Conservation (phyloP, 2,113 vertebrate species). For the Corythaeola cristata region DNA sequence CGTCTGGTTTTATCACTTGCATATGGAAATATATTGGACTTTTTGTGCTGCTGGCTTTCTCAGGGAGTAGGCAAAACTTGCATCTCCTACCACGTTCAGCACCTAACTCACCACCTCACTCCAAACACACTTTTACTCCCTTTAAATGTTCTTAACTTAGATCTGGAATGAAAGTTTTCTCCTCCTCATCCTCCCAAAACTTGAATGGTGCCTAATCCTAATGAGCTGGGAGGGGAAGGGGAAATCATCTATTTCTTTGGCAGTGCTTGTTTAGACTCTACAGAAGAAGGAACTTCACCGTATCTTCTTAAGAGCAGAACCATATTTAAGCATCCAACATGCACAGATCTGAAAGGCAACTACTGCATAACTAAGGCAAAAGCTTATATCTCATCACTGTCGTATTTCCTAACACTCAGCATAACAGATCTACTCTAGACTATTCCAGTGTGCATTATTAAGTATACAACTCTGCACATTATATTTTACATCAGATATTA, state of each 20-base stretch:
- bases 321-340: slow-evolving; percentile 3
- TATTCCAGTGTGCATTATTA: slow-evolving; percentile 48
- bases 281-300: neutral
- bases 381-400: slow-evolving; percentile 41
- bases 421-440: slow-evolving; percentile 32
- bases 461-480: slow-evolving; percentile 56
- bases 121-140: neutral
- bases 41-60: slow-evolving; percentile 52
- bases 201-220: neutral
- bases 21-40: slow-evolving; percentile 52
- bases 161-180: neutral
- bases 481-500: slow-evolving; percentile 64
- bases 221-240: too few species aligned
- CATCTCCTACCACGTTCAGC: neutral
- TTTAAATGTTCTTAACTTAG: neutral
- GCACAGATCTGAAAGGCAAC: slow-evolving; percentile 10
- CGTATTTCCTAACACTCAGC: slow-evolving; percentile 56
- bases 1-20: slow-evolving; percentile 73
- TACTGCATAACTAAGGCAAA: neutral
- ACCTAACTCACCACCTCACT: neutral
- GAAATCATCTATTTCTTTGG: neutral
- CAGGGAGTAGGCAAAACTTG: slow-evolving; percentile 42
- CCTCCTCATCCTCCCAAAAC: neutral
- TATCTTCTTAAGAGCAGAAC: neutral
- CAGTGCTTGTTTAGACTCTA: neutral